Conservation (phyloP, 2,888 invertebrate species). For the Entomobrya multifasciata region DNA sequence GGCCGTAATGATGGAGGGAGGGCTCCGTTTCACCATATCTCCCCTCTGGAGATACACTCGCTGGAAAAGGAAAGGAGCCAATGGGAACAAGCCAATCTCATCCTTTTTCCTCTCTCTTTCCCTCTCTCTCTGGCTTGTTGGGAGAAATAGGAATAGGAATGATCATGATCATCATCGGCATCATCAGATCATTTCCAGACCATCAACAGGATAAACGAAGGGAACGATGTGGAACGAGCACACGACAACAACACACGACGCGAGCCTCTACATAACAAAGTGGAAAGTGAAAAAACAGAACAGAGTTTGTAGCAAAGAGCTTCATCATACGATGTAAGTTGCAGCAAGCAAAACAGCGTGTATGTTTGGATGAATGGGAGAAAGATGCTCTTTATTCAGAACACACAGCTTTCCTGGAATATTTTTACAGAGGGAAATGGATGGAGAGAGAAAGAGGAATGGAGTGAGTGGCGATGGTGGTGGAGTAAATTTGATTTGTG, state of each 20-base stretch:
- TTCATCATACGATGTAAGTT: neutral
- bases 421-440: slow-evolving; percentile 9
- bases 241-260: slow-evolving; percentile 43
- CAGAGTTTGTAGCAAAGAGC: no score
- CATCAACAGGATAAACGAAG: slow-evolving; percentile 67
- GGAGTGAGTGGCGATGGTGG: neutral
- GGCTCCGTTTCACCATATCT: slow-evolving; percentile 45
- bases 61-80: slow-evolving; percentile 13
- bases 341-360: neutral
- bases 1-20: slow-evolving; percentile 48
- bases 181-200: slow-evolving; percentile 58
- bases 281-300: neutral
- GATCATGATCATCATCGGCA: slow-evolving; percentile 13
- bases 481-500: slow-evolving; percentile 49
- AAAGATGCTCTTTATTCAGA: no score
- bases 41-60: neutral
- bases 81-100: no score
- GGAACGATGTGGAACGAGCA: slow-evolving; percentile 59
- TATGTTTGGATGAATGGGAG: neutral
- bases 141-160: neutral
- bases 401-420: neutral
- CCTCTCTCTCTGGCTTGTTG: no score
- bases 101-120: no score
- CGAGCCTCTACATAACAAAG: slow-evolving; percentile 31
- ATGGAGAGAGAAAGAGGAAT: neutral